phyloP scores from a whole-genome alignment of 2,113 vertebrate species.

The Platichthys flesus region DNA sequence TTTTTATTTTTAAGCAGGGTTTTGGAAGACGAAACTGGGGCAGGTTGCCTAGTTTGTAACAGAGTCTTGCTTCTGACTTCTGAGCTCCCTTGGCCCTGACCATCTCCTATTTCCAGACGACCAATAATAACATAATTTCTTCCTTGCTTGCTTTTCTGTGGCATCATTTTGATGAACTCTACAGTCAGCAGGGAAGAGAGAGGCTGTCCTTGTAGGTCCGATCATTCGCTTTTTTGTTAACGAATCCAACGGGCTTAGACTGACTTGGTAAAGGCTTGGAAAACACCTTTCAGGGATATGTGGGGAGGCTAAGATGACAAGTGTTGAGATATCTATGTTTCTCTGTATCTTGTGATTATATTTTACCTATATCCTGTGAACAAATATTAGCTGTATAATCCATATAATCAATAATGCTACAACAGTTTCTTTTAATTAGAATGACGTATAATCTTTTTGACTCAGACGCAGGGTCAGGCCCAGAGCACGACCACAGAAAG shows the following conservation, averaged over 20 bases:
- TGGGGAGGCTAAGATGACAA: constrained; percentile 41
- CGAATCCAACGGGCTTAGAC: constrained; percentile 57
- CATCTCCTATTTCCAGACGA: constrained; percentile 46
- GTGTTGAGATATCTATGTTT: too few relatives aligned
- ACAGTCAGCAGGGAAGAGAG: constrained; percentile 31
- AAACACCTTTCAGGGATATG: constrained; percentile 52
- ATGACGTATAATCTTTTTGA: too few relatives aligned
- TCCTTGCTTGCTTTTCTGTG: constrained; percentile 46
- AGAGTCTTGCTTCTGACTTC: constrained; percentile 53
- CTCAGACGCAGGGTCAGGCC: too few relatives aligned
- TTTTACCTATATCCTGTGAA: too few relatives aligned
- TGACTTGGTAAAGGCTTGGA: constrained; percentile 26
- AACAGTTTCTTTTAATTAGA: too few relatives aligned
- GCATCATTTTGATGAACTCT: constrained; percentile 58
- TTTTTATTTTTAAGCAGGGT: constrained; percentile 9
- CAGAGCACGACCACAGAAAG: too few relatives aligned
- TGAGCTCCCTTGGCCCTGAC: constrained; percentile 36
- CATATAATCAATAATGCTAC: too few relatives aligned
- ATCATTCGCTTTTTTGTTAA: constrained; percentile 47
- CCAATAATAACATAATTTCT: constrained; percentile 58
- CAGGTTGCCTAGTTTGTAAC: constrained; percentile 55
- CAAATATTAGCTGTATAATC: too few relatives aligned
- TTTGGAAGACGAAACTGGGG: constrained; percentile 49
- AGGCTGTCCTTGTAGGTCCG: constrained; percentile 40
- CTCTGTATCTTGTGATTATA: too few relatives aligned